A percentile compares a stretch with the other conserved stretches of the same genome.
These are phyloP conservation scores for Aphrophora alni DNA, from an alignment of 2,888 invertebrate species.

Conservation along the genomic window DNA sequence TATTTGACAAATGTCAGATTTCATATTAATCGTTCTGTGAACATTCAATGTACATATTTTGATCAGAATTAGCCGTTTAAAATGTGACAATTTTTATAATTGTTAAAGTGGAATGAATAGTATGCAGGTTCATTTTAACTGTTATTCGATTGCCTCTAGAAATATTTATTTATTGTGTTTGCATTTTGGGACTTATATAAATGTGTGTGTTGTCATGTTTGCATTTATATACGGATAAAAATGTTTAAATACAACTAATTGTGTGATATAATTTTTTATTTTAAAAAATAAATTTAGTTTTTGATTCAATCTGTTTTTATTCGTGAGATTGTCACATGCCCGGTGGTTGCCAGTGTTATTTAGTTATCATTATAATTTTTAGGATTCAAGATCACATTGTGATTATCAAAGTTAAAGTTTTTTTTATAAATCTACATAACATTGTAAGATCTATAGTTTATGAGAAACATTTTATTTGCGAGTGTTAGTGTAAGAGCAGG, in stretches of 20 bases:
- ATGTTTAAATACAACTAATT: background rate
- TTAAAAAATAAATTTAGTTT: too few species aligned
- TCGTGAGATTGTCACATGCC: too few species aligned
- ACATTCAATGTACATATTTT: background rate
- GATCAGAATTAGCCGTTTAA: background rate
- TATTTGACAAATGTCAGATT: background rate
- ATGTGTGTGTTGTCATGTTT: background rate
- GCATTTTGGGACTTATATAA: background rate
- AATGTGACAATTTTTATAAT: background rate
- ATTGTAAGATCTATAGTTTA: too few species aligned
- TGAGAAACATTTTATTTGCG: too few species aligned
- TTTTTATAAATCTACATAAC: too few species aligned
- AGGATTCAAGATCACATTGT: too few species aligned
- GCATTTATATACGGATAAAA: background rate
- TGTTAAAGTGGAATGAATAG: background rate
- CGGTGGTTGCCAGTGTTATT: too few species aligned
- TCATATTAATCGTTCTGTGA: background rate
- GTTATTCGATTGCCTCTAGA: background rate
- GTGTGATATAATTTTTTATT: background rate
- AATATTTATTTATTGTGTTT: background rate
- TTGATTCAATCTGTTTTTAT: too few species aligned
- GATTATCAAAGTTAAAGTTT: too few species aligned
- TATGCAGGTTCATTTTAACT: background rate
- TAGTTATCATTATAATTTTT: too few species aligned
- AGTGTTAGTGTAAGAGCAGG: too few species aligned